Conservation (phyloP, 2,888 invertebrate genomes). For the Eugnorisma glareosa region DNA sequence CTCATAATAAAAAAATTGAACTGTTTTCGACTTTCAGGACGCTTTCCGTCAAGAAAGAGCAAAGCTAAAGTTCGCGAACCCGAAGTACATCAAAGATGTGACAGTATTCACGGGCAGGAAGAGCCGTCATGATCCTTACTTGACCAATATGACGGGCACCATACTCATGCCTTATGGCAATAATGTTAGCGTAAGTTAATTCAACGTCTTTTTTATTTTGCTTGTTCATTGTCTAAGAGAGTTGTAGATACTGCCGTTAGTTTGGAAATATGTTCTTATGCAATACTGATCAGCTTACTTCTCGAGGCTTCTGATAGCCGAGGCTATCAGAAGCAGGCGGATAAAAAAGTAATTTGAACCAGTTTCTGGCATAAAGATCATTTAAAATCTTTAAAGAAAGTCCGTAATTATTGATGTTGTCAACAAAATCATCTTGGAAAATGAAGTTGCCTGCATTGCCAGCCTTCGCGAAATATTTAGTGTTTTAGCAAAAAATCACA, state of each 20-base stretch:
- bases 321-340: not conserved
- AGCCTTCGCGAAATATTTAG: not conserved
- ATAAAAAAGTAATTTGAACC: not conserved
- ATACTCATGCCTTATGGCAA: slow-evolving; percentile 66
- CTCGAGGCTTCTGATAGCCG: not conserved
- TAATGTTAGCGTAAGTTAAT: slow-evolving; percentile 71
- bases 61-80: slow-evolving; percentile 62
- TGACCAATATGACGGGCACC: slow-evolving; percentile 69
- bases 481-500: not conserved
- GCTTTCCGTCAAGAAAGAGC: slow-evolving; percentile 67
- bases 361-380: not conserved
- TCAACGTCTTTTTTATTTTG: not conserved
- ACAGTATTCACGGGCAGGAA: slow-evolving; percentile 66
- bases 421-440: not conserved
- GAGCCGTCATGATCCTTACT: slow-evolving; percentile 66
- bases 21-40: slow-evolving; percentile 52
- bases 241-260: not conserved
- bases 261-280: not conserved
- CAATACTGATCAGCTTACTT: not conserved
- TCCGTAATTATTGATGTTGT: not conserved
- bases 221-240: not conserved
- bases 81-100: slow-evolving; percentile 69
- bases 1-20: not conserved
- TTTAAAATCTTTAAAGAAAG: not conserved
- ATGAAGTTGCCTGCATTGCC: not conserved